Evolutionary conservation across 2,797 vertebrate species (phyloP).

Genomic region (Darevskia nairensis): DNA sequence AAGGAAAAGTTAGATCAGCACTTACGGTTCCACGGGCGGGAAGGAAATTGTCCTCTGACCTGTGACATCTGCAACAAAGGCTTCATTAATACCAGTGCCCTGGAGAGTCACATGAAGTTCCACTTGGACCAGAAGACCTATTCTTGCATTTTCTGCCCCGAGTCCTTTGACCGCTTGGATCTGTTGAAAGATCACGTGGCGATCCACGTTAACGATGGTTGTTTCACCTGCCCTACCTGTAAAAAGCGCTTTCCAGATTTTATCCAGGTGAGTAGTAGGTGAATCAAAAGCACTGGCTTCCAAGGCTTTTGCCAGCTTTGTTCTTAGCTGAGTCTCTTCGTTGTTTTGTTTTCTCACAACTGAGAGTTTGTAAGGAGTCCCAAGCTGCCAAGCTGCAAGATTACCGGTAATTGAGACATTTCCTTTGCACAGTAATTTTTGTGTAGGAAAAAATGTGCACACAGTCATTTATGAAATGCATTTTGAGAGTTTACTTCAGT

Average conservation of each 20-base stretch:
- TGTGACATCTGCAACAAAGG: slow-evolving; percentile 97
- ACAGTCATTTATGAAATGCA: background rate
- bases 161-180: slow-evolving; percentile 94
- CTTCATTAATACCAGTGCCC: slow-evolving; percentile 87
- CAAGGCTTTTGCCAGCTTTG: accelerated
- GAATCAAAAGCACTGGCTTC: accelerated
- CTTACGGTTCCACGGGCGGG: slow-evolving; percentile 91
- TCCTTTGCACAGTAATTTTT: background rate
- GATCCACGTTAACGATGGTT: slow-evolving; percentile 90
- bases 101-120: slow-evolving; percentile 94
- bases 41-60: slow-evolving; percentile 88
- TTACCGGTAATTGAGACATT: background rate
- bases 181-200: slow-evolving; percentile 94
- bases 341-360: background rate
- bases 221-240: slow-evolving; percentile 94
- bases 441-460: background rate
- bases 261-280: slow-evolving; percentile 87
- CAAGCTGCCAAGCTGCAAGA: background rate
- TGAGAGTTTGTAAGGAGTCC: background rate
- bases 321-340: background rate
- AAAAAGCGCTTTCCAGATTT: slow-evolving; percentile 96
- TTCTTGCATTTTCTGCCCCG: slow-evolving; percentile 93
- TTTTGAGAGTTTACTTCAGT: background rate
- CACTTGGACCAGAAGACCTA: slow-evolving; percentile 95
- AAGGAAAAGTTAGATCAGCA: slow-evolving; percentile 98